Percentiles rank a stretch among this genome's conserved stretches.
These are phyloP conservation scores for Myotis planiceps DNA, from an alignment of 2,797 vertebrate species.

Conservation along the genomic window DNA sequence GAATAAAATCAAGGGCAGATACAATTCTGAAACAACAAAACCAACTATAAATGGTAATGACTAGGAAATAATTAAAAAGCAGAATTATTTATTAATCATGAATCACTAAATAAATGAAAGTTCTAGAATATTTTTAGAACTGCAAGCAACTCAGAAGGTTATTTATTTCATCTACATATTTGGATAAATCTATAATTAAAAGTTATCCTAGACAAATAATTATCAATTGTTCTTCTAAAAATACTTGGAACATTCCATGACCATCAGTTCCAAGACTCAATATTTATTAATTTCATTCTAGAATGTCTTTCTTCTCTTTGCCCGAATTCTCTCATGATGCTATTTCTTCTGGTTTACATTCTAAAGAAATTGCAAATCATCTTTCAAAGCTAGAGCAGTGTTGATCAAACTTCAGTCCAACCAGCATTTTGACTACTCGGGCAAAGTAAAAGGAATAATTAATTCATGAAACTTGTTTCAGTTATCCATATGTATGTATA, in stretches of 20 bases:
- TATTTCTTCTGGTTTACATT: neutral
- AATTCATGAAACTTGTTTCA: neutral
- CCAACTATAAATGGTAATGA: neutral
- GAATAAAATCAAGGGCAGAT: neutral
- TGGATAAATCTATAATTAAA: neutral
- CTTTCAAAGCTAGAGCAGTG: neutral
- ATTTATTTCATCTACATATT: neutral
- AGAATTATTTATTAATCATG: constrained; percentile 13
- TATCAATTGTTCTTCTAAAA: neutral
- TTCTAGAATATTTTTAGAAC: constrained; percentile 23
- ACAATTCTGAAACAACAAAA: constrained; percentile 14
- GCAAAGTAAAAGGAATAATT: neutral
- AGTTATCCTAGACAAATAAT: neutral
- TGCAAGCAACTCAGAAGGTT: neutral
- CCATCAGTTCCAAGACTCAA: neutral
- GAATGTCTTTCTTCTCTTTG: neutral
- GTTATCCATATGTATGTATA: neutral
- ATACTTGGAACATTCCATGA: neutral
- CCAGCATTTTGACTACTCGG: neutral
- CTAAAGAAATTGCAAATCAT: neutral
- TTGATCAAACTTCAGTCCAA: neutral
- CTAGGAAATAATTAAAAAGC: neutral
- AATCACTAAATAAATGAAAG: neutral
- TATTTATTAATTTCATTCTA: neutral
- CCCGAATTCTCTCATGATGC: neutral